Conservation (phyloP, 2,113 vertebrate species). For the Meleagris gallopavo region DNA sequence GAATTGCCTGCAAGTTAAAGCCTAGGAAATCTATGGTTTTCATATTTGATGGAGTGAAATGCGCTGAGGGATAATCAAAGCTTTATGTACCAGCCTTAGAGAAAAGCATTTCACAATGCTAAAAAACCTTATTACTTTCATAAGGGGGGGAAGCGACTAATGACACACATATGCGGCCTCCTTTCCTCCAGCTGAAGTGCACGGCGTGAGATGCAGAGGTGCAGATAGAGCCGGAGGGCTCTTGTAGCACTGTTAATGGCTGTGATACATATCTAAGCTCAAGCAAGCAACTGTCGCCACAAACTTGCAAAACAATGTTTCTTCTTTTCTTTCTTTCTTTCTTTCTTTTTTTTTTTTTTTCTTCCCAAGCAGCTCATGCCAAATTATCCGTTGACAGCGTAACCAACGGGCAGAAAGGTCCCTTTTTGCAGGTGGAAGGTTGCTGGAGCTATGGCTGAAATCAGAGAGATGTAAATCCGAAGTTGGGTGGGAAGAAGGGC, state of each 20-base stretch:
- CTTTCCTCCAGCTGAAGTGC: background rate
- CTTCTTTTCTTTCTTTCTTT: no score
- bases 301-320: background rate
- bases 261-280: background rate
- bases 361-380: background rate
- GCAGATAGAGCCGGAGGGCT: background rate
- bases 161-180: background rate
- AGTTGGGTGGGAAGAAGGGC: background rate
- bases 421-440: background rate
- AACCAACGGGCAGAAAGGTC: background rate
- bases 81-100: constrained; percentile 34
- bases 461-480: background rate
- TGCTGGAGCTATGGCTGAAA: background rate
- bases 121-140: constrained; percentile 29
- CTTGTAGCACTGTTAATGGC: background rate
- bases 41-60: constrained; percentile 68
- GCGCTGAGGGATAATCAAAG: constrained; percentile 46
- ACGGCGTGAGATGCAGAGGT: background rate
- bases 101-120: constrained; percentile 32
- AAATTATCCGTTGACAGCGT: background rate
- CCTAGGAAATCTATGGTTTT: constrained; percentile 54
- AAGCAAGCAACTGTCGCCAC: background rate
- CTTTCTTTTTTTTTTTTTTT: background rate
- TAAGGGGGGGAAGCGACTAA: background rate
- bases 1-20: constrained; percentile 25